Conservation (phyloP, 35 echinoderm and acorn worm genomes). For the Apostichopus parvimensis region DNA sequence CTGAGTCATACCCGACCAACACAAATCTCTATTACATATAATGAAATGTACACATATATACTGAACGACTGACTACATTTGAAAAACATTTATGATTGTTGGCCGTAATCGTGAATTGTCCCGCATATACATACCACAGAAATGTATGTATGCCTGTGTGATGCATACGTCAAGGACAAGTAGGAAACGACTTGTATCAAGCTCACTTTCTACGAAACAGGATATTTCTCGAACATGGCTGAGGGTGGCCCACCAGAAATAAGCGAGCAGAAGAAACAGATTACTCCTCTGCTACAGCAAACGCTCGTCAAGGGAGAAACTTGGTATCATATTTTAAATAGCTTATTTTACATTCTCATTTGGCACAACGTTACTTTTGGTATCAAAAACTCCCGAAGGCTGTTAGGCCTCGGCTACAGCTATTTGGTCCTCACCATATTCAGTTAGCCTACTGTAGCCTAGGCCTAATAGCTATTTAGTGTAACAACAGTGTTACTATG, state of each 20-base stretch:
- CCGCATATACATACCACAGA: too few relatives aligned
- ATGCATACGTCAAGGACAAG: not conserved
- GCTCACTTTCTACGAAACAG: not conserved
- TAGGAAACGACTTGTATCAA: not conserved
- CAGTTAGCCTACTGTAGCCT: not conserved
- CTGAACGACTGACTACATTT: too few relatives aligned
- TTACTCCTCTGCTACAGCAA: constrained; percentile 23
- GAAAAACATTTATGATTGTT: too few relatives aligned
- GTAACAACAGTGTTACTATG: not conserved
- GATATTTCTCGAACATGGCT: constrained; percentile 31
- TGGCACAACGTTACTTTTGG: not conserved
- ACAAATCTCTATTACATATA: too few relatives aligned
- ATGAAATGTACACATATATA: too few relatives aligned
- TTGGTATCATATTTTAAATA: constrained; percentile 4
- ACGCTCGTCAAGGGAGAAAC: constrained; percentile 30
- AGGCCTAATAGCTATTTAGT: not conserved
- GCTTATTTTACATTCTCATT: not conserved
- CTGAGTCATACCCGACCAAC: too few relatives aligned
- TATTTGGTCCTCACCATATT: too few relatives aligned
- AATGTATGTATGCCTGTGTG: not conserved
- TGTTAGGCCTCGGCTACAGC: too few relatives aligned
- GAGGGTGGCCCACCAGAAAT: constrained; percentile 49
- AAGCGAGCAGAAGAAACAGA: constrained; percentile 37
- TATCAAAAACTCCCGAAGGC: too few relatives aligned
- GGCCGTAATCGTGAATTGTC: too few relatives aligned